A percentile compares a stretch with the other conserved stretches of the same genome.
Conservation (phyloP, 2,888 invertebrate genomes). For the Aleiodes testaceus region DNA sequence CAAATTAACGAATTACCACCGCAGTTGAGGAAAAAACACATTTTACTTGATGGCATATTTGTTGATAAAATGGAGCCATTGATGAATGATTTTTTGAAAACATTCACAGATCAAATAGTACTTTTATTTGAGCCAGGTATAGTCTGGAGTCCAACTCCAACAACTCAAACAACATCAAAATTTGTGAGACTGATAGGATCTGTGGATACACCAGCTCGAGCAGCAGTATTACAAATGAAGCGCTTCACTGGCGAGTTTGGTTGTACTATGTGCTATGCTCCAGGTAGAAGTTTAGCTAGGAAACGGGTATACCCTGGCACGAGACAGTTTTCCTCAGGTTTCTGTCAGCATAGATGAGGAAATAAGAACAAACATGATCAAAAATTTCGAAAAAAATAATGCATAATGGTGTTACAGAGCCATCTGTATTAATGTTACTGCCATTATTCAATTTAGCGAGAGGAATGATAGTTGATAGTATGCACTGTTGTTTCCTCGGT, state of each 20-base stretch:
- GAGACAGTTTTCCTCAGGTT: not conserved
- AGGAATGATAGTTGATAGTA: constrained; percentile 39
- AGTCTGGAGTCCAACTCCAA: constrained; percentile 6
- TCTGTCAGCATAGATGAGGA: not conserved
- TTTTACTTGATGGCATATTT: constrained; percentile 37
- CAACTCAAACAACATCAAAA: not conserved
- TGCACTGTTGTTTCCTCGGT: constrained; percentile 41
- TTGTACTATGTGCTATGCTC: constrained; percentile 24
- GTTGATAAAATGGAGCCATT: constrained; percentile 36
- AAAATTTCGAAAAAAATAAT: not conserved
- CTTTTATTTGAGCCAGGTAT: constrained; percentile 27
- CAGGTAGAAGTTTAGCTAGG: not conserved
- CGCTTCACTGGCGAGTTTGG: constrained; percentile 30
- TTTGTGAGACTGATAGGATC: constrained; percentile 22
- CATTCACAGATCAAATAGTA: constrained; percentile 17
- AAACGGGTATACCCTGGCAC: constrained; percentile 12
- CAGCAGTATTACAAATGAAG: not conserved
- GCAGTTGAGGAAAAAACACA: constrained; percentile 40
- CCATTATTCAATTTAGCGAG: constrained; percentile 35
- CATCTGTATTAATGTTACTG: constrained; percentile 17
- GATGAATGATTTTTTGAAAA: constrained; percentile 29
- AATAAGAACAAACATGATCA: not conserved
- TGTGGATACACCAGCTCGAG: constrained; percentile 12
- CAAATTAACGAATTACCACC: constrained; percentile 41
- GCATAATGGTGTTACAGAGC: constrained; percentile 24